Evolutionary conservation across 2,888 invertebrate species (phyloP).

Genomic region (Lobophora halterata): DNA sequence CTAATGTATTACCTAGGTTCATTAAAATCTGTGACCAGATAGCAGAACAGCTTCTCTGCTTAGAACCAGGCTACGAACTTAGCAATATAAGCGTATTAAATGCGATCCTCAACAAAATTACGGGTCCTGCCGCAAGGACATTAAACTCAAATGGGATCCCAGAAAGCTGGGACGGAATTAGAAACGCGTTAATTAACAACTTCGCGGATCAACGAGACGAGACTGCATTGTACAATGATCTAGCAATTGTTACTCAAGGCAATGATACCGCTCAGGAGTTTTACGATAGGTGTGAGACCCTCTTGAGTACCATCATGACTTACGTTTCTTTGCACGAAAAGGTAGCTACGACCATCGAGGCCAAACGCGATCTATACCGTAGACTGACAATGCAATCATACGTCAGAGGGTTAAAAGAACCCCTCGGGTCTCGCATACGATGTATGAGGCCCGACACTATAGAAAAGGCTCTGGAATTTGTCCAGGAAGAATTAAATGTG

Average conservation of each 20-base stretch:
- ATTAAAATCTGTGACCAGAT: slow-evolving; percentile 33
- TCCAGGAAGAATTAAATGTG: slow-evolving; percentile 30
- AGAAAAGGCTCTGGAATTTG: slow-evolving; percentile 32
- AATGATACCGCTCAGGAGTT: slow-evolving; percentile 28
- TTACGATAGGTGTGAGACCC: slow-evolving; percentile 28
- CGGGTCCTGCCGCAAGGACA: slow-evolving; percentile 27
- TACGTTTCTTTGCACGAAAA: slow-evolving; percentile 29
- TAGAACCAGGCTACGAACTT: slow-evolving; percentile 6
- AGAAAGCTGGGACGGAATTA: slow-evolving; percentile 28
- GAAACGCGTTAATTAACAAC: slow-evolving; percentile 29
- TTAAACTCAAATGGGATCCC: slow-evolving; percentile 34
- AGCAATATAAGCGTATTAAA: slow-evolving; percentile 21
- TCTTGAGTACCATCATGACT: slow-evolving; percentile 35
- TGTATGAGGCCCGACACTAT: slow-evolving; percentile 33
- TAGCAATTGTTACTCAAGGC: slow-evolving; percentile 28
- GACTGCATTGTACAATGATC: slow-evolving; percentile 29
- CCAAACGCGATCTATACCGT: slow-evolving; percentile 27
- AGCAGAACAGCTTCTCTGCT: slow-evolving; percentile 2
- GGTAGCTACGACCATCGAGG: slow-evolving; percentile 20
- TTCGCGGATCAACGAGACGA: slow-evolving; percentile 33
- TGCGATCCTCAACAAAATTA: slow-evolving; percentile 28
- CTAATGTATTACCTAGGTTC: slow-evolving; percentile 28
- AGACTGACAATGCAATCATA: slow-evolving; percentile 32
- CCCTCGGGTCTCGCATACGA: slow-evolving; percentile 32
- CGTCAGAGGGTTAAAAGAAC: slow-evolving; percentile 29